phyloP scores from a whole-genome alignment of 2,888 invertebrate species.

The Pyrochroa serraticornis region DNA sequence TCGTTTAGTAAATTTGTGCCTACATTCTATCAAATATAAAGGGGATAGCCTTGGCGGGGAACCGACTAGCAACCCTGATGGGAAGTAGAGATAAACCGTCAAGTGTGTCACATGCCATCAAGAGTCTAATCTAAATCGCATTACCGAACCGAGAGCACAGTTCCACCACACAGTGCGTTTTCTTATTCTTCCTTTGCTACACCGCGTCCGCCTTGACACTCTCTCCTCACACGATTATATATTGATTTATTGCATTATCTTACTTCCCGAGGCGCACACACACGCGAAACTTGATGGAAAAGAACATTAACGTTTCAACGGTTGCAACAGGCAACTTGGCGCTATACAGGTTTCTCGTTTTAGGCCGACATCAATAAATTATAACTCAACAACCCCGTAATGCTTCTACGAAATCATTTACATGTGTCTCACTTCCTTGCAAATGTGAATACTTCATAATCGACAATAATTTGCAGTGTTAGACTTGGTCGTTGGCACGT shows the following conservation, averaged over 20 bases:
- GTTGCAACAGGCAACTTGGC: conserved; percentile 24
- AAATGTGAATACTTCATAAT: conserved; percentile 19
- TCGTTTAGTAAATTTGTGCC: conserved; percentile 31
- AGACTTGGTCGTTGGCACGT: no score
- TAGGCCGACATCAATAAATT: conserved; percentile 29
- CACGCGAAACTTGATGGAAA: conserved; percentile 34
- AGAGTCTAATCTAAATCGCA: conserved; percentile 56
- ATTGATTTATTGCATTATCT: conserved; percentile 52
- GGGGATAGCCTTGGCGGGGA: conserved; percentile 19
- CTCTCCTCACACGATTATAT: conserved; percentile 43
- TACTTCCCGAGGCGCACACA: conserved; percentile 37
- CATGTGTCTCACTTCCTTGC: conserved; percentile 23
- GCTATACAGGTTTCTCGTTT: conserved; percentile 31
- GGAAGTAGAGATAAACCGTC: conserved; percentile 50
- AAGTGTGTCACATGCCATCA: conserved; percentile 54
- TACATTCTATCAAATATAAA: conserved; percentile 27
- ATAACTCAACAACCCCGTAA: conserved; percentile 14
- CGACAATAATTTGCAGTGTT: no score
- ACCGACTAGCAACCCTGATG: conserved; percentile 39
- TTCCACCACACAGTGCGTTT: conserved; percentile 18
- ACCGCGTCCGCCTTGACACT: conserved; percentile 41
- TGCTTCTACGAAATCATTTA: conserved; percentile 26
- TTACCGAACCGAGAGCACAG: conserved; percentile 41
- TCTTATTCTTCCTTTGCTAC: conserved; percentile 37
- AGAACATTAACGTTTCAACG: conserved; percentile 38